Evolutionary conservation across 2,888 invertebrate species (phyloP).

Genomic region (Oegoconia quadripuncta): DNA sequence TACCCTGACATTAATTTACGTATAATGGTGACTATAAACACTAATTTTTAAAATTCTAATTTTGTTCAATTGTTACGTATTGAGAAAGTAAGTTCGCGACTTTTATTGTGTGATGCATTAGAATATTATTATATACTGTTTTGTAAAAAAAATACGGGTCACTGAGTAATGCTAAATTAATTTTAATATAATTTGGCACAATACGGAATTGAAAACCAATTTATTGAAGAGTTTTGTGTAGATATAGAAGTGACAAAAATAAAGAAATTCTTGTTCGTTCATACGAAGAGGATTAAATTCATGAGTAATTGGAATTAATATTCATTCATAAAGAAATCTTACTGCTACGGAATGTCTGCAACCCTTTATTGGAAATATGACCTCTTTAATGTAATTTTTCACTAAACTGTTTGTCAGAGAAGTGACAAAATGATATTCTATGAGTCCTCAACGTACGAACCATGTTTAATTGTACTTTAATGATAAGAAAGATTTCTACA

Average conservation of each 20-base stretch:
- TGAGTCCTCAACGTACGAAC: background rate
- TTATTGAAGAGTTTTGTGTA: slow-evolving; percentile 17
- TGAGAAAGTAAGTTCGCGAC: slow-evolving; percentile 29
- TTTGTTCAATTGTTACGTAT: slow-evolving; percentile 69
- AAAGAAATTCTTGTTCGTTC: too few relatives aligned
- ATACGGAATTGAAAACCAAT: slow-evolving; percentile 58
- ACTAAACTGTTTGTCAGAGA: too few relatives aligned
- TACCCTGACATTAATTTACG: slow-evolving; percentile 94
- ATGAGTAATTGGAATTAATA: too few relatives aligned
- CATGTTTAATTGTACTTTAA: background rate
- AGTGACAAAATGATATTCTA: background rate
- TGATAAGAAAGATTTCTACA: background rate
- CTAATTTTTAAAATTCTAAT: slow-evolving; percentile 64
- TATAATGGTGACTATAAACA: slow-evolving; percentile 85
- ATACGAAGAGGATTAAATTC: too few relatives aligned
- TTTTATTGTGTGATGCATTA: slow-evolving; percentile 12
- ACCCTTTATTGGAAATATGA: too few relatives aligned
- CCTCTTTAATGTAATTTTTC: too few relatives aligned
- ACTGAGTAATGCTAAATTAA: slow-evolving; percentile 26
- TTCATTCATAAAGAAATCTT: too few relatives aligned
- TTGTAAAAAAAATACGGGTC: background rate
- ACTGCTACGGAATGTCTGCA: too few relatives aligned
- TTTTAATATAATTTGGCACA: slow-evolving; percentile 70
- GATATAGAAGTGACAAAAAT: too few relatives aligned
- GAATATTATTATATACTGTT: background rate